Evolutionary conservation across 30 jellyfish, hydroid and myxozoan genomes (phyloP).

Genomic region (Hydra vulgaris): DNA sequence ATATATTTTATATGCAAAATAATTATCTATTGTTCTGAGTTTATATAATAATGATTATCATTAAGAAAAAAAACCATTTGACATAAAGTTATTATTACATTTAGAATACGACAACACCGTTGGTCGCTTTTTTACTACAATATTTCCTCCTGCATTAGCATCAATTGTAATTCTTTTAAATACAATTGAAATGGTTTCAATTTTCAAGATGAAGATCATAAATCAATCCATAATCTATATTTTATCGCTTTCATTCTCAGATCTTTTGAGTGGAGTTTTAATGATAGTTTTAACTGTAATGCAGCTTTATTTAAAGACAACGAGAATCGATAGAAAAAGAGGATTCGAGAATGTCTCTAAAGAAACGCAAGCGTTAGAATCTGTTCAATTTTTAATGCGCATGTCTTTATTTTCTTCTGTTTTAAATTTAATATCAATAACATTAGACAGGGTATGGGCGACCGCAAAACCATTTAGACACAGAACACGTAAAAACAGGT

Average conservation of each 20-base stretch:
- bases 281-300: neutral
- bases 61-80: too few species aligned
- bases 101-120: neutral
- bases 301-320: neutral
- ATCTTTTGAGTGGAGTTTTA: neutral
- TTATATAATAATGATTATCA: too few species aligned
- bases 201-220: neutral
- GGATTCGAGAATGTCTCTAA: neutral
- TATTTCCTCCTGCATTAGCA: neutral
- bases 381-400: neutral
- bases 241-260: neutral
- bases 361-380: neutral
- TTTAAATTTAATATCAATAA: neutral
- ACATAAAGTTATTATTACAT: too few species aligned
- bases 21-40: too few species aligned
- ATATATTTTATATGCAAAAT: too few species aligned
- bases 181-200: neutral
- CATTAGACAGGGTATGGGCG: neutral
- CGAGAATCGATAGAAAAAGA: too few species aligned
- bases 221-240: neutral
- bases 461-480: constrained; percentile 1
- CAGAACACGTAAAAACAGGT: neutral
- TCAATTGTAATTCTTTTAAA: neutral
- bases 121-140: neutral
- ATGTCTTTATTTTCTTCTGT: neutral